Percentiles rank a stretch among this genome's conserved stretches.
Conservation (phyloP, 1,140 invertebrate genomes). For the Phymastichus coffea region DNA sequence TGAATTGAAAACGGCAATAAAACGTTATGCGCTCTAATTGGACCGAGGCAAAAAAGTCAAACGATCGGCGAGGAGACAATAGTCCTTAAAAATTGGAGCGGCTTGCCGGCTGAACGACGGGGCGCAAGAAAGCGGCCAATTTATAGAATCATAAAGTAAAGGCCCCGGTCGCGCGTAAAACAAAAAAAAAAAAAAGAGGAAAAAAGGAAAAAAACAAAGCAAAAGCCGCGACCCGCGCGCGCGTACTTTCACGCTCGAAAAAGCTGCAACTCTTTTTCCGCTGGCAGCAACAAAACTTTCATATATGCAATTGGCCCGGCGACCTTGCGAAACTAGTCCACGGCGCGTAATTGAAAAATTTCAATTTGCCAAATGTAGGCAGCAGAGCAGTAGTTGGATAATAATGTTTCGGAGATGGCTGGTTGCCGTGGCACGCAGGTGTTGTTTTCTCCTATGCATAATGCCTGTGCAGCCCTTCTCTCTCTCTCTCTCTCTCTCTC, state of each 20-base stretch:
- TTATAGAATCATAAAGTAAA: conserved; percentile 1
- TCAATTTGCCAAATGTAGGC: conserved; percentile 18
- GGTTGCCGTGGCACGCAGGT: conserved; percentile 3
- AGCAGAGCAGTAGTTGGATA: neutral
- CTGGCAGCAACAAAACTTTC: no score
- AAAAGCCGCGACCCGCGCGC: neutral
- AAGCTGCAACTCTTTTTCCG: neutral
- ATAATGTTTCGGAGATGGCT: conserved; percentile 1
- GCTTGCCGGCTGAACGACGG: no score
- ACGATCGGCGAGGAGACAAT: no score
- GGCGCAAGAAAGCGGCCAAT: neutral
- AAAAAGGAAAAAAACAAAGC: neutral
- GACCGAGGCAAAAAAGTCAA: no score
- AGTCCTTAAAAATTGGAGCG: no score
- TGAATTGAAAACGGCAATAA: no score
- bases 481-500: no score
- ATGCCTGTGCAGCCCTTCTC: no score
- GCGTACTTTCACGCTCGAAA: neutral
- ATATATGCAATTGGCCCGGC: no score
- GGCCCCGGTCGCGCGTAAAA: no score
- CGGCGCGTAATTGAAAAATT: conserved; percentile 24
- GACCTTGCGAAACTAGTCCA: neutral
- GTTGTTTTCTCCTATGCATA: conserved; percentile 28
- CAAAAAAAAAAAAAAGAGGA: neutral
- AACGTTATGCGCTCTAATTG: no score